A percentile compares a stretch with the other conserved stretches of the same genome.
These are phyloP conservation scores for Drosophila pandora DNA, from an alignment of 1,140 invertebrate species.

Conservation along the genomic window DNA sequence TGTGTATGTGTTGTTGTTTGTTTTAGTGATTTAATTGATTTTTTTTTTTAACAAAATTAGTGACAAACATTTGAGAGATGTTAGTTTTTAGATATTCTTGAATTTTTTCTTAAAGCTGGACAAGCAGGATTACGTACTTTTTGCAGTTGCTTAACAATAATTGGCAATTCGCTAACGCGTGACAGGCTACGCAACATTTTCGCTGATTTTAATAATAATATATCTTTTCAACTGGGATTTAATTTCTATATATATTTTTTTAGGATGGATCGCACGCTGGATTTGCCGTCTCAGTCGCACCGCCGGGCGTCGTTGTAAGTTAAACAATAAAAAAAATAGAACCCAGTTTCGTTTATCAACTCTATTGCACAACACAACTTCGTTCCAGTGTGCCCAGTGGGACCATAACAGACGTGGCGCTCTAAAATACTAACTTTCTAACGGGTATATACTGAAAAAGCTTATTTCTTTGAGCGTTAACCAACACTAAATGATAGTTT, in stretches of 20 bases:
- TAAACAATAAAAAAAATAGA: conserved; percentile 45
- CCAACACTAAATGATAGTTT: background rate
- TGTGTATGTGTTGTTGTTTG: conserved; percentile 27
- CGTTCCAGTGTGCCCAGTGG: background rate
- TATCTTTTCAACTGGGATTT: conserved; percentile 4
- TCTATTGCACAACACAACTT: conserved; percentile 38
- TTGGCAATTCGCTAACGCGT: conserved; percentile 77
- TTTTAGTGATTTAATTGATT: conserved; percentile 10
- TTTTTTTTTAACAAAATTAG: conserved; percentile 18
- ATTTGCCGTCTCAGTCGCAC: conserved; percentile 35
- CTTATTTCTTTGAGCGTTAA: conserved; percentile 29
- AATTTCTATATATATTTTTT: background rate
- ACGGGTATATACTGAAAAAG: background rate
- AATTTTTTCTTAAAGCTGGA: conserved; percentile 9
- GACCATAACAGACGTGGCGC: background rate
- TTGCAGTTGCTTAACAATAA: conserved; percentile 81
- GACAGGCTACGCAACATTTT: conserved; percentile 80
- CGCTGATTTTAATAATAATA: conserved; percentile 33
- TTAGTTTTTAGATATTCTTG: conserved; percentile 15
- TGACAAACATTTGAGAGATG: conserved; percentile 44
- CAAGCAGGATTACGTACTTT: conserved; percentile 75
- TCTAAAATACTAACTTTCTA: background rate
- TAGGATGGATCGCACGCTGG: conserved; percentile 6
- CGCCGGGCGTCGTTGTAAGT: conserved; percentile 45
- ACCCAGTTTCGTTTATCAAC: conserved; percentile 38